Conservation (phyloP, 2,888 invertebrate genomes). For the Lycaena phlaeas region DNA sequence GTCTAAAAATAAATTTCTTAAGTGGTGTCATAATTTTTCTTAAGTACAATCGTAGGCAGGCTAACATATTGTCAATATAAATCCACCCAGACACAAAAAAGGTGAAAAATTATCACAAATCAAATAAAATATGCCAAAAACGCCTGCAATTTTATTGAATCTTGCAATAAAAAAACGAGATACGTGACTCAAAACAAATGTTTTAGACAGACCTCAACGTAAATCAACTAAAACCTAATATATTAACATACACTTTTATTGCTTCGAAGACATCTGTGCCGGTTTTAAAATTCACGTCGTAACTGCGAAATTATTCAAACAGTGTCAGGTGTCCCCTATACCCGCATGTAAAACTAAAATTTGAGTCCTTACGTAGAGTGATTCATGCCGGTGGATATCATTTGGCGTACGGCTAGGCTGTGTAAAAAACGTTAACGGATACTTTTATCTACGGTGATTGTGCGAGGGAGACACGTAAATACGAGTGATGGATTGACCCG, state of each 20-base stretch:
- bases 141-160: not conserved
- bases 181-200: slow-evolving; percentile 1
- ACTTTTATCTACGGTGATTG: slow-evolving; percentile 29
- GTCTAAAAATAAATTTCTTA: too few species aligned
- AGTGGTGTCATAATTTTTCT: too few species aligned
- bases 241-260: slow-evolving; percentile 36
- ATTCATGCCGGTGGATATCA: slow-evolving; percentile 15
- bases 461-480: slow-evolving; percentile 61
- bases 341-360: slow-evolving; percentile 37
- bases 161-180: not conserved
- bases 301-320: slow-evolving; percentile 61
- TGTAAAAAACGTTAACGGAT: not conserved
- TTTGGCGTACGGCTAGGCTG: slow-evolving; percentile 1
- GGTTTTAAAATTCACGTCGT: slow-evolving; percentile 48
- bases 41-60: too few species aligned
- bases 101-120: not conserved
- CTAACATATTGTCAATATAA: too few species aligned
- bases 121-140: not conserved
- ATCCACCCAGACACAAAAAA: too few species aligned
- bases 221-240: slow-evolving; percentile 19
- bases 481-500: slow-evolving; percentile 66
- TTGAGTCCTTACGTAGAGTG: slow-evolving; percentile 28
- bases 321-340: slow-evolving; percentile 55
- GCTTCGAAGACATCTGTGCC: slow-evolving; percentile 43
- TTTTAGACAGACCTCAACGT: slow-evolving; percentile 4